Percentiles rank a stretch among this genome's conserved stretches.
Conservation (phyloP, 2,113 vertebrate genomes). For the Elachura formosa region DNA sequence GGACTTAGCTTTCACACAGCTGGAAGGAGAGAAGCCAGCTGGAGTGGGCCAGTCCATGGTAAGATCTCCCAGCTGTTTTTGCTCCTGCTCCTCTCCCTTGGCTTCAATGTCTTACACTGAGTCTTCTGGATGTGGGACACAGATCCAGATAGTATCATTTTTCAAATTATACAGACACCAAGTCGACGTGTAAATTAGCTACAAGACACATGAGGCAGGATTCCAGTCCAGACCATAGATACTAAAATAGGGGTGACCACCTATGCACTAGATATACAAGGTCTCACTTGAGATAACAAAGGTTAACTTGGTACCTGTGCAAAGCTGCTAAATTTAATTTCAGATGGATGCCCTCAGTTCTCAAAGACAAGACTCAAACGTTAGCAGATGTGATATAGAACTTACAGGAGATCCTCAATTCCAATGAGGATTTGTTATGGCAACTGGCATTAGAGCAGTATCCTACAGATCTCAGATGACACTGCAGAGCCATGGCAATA, state of each 20-base stretch:
- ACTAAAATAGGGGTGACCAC: not conserved
- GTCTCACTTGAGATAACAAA: not conserved
- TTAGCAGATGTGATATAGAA: not conserved
- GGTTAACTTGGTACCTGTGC: not conserved
- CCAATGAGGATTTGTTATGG: not conserved
- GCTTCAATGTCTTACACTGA: not conserved
- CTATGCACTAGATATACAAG: not conserved
- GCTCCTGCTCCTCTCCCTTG: not conserved
- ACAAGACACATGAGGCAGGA: not conserved
- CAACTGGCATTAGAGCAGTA: not conserved
- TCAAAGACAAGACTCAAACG: not conserved
- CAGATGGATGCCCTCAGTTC: not conserved
- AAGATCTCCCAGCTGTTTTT: not conserved
- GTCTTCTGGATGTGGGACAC: not conserved
- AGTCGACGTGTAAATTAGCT: not conserved
- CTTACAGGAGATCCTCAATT: not conserved
- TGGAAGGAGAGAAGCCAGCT: not conserved
- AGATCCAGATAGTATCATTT: not conserved
- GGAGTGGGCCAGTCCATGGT: not conserved
- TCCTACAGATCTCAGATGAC: not conserved
- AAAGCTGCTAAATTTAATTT: not conserved
- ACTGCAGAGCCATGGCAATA: not conserved
- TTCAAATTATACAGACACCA: not conserved
- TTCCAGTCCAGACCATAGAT: not conserved
- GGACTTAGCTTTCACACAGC: not conserved